Percentiles rank a stretch among this genome's conserved stretches.
phyloP scores from a whole-genome alignment of 2,113 vertebrate genomes.

The Neotoma lepida region DNA sequence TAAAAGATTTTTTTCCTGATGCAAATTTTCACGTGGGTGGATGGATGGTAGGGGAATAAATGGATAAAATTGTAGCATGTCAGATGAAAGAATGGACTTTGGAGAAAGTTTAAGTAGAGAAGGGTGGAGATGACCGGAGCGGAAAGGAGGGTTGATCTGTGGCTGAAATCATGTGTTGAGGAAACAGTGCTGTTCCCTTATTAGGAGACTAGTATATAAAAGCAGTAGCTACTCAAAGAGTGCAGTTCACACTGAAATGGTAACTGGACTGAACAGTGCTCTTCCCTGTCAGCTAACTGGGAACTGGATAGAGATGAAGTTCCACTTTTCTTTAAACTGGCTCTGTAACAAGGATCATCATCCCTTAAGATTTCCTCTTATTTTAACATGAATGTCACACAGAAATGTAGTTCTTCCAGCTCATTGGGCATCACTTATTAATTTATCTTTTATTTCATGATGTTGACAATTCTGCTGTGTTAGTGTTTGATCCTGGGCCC shows the following conservation, averaged over 20 bases:
- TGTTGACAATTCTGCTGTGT: neutral
- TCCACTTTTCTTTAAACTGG: neutral
- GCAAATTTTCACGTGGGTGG: neutral
- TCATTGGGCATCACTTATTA: neutral
- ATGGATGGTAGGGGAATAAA: too few species aligned
- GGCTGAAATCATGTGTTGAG: neutral
- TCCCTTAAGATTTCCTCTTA: neutral
- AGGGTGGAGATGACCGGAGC: too few species aligned
- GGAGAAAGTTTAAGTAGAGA: neutral
- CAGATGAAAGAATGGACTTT: neutral
- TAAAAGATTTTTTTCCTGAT: fast-evolving
- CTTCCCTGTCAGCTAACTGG: neutral
- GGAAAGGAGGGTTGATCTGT: neutral
- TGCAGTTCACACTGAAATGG: neutral
- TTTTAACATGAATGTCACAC: neutral
- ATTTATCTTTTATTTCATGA: neutral
- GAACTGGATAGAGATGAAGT: fast-evolving
- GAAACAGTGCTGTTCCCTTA: too few species aligned
- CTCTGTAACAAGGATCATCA: neutral
- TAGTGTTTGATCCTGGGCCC: neutral
- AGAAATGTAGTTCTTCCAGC: neutral
- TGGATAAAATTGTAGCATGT: neutral
- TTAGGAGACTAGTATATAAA: neutral
- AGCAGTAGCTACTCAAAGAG: neutral
- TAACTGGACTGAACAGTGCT: neutral